Base-by-base conservation (phyloP, 1,140 invertebrate genomes). In the Eubasilissa regina region DNA sequence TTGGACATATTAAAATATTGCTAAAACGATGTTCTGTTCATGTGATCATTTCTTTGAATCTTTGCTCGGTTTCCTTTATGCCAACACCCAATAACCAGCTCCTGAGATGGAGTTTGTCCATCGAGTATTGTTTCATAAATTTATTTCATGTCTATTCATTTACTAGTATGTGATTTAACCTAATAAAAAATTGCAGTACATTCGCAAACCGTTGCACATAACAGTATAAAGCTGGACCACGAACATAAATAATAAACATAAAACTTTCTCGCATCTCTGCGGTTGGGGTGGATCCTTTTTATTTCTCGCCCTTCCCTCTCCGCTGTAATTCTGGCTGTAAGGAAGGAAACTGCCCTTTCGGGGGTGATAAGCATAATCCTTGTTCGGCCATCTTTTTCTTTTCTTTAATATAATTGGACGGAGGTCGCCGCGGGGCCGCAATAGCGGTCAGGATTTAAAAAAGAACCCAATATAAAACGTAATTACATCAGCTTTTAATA, bases 371-470 rank as follows among this genome's bases (percentile, higher is more conserved):
- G 74, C 44, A 62, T 64, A 75, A 75, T 75, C 74, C 74, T 15
- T 15, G 55, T 62, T 62, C 74, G 48, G 58, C 56, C 56, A 75
- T 64, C 44, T 75, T 75, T 44, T 47, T 62, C n/a, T 75, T 74
- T 74, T 62, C 56, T 62, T 60, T 60, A 62, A 75, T 75, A 62
- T 75, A 64, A 75, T 75, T 75, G 74, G 74, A 75, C 74, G 13
- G 74, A 62, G 74, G 74, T 62, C 74, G 74, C 58, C 58, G 74
- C 56, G 58, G 74, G 72, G 35, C 43, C 43, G 70, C 43, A 56
- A 74, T 74, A 35, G 70, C 70, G 70, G 68, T 72, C 45, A 72
- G 68, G 70, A 43, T 74, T 74, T 68, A 10, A 44, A 43, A 74
- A 74, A 43, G 70, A 70, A 70, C 45, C 51, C 13, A 9, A 56